A percentile compares a stretch with the other conserved stretches of the same genome.
These are phyloP conservation scores for Athalia rosae DNA, from an alignment of 2,888 invertebrate species.

Conservation along the genomic window DNA sequence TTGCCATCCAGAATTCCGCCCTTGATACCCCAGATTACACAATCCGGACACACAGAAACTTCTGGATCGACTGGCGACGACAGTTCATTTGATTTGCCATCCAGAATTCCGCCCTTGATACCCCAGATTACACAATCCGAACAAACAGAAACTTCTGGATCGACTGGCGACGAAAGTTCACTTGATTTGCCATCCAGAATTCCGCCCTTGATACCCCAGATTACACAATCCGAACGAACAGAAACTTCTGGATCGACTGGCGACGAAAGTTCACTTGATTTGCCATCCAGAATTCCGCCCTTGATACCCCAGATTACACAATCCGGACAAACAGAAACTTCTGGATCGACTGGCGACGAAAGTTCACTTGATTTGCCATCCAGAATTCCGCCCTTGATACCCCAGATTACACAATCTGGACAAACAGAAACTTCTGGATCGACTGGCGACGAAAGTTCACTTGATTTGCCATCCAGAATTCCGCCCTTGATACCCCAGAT, in stretches of 20 bases:
- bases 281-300: neutral
- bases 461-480: neutral
- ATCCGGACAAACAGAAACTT: neutral
- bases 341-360: neutral
- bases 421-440: neutral
- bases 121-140: neutral
- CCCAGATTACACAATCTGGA: neutral
- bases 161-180: neutral
- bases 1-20: too few species aligned
- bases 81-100: neutral
- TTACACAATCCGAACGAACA: neutral
- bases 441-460: neutral
- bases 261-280: neutral
- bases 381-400: neutral
- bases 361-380: neutral
- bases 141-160: neutral
- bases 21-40: too few species aligned
- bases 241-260: neutral
- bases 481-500: neutral
- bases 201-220: neutral
- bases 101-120: neutral
- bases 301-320: neutral
- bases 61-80: neutral
- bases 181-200: neutral
- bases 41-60: neutral